Conservation (phyloP, 2,113 vertebrate genomes). For the Odontesthes bonariensis region DNA sequence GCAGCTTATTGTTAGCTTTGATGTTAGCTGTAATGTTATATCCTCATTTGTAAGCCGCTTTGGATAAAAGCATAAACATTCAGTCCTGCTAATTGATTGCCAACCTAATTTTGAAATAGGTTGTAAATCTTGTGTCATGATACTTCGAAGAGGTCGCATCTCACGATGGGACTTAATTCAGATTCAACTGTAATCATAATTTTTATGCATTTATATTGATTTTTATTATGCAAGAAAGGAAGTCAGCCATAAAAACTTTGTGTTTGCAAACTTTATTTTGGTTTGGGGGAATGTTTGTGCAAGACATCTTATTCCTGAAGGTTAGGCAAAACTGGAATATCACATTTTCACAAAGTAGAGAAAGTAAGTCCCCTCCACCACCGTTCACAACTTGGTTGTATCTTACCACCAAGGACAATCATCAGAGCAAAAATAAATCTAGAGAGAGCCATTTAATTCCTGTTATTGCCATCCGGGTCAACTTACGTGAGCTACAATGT, state of each 20-base stretch:
- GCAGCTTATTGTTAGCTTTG: too few relatives aligned
- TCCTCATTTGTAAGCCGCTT: too few relatives aligned
- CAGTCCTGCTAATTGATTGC: too few relatives aligned
- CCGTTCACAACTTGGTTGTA: constrained; percentile 27
- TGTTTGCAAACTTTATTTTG: constrained; percentile 87
- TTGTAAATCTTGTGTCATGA: too few relatives aligned
- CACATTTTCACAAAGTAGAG: constrained; percentile 78
- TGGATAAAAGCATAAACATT: too few relatives aligned
- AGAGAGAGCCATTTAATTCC: constrained; percentile 22
- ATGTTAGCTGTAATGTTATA: too few relatives aligned
- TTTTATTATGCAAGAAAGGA: constrained; percentile 9
- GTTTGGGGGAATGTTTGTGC: constrained; percentile 86
- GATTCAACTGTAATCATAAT: too few relatives aligned
- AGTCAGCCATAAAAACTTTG: constrained; percentile 26
- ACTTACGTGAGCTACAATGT: constrained; percentile 25
- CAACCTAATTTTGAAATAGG: too few relatives aligned
- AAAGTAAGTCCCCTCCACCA: constrained; percentile 61
- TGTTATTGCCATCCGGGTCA: constrained; percentile 10
- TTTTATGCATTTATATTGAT: too few relatives aligned
- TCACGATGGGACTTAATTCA: too few relatives aligned
- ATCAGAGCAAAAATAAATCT: constrained; percentile 38
- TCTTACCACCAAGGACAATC: constrained; percentile 32
- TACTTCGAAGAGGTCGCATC: too few relatives aligned
- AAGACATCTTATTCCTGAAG: constrained; percentile 83
- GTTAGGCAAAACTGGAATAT: constrained; percentile 81